phyloP scores from a whole-genome alignment of 1,140 invertebrate genomes.

The Pollicipes pollicipes region DNA sequence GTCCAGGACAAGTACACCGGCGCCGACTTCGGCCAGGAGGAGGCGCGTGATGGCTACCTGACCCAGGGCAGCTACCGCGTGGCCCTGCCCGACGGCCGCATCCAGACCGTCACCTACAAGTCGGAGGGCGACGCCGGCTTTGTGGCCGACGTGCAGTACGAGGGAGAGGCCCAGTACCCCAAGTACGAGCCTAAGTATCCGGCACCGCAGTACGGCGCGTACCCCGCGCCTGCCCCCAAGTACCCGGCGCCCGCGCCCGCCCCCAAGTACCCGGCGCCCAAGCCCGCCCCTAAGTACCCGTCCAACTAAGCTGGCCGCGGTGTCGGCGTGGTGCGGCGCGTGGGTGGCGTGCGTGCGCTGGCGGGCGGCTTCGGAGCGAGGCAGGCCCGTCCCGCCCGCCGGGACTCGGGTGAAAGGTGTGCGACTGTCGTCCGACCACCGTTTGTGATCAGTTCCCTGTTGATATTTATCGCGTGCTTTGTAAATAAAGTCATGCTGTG shows the following conservation, averaged over 20 bases:
- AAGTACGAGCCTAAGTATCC: background rate
- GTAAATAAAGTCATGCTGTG: too few relatives aligned
- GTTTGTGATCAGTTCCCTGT: too few relatives aligned
- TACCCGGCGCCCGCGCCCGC: background rate
- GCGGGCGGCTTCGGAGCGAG: too few relatives aligned
- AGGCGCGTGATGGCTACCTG: constrained; percentile 15
- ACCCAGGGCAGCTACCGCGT: constrained; percentile 18
- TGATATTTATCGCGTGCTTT: too few relatives aligned
- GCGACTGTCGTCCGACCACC: too few relatives aligned
- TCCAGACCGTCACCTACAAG: constrained; percentile 18
- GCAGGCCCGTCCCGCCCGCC: too few relatives aligned
- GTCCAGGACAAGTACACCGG: constrained; percentile 17
- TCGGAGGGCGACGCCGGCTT: constrained; percentile 14
- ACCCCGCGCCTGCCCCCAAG: background rate
- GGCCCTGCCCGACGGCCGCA: constrained; percentile 17
- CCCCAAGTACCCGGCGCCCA: too few relatives aligned
- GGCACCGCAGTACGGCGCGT: background rate
- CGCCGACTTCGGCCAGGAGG: constrained; percentile 17
- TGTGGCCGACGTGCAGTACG: constrained; percentile 16
- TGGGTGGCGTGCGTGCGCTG: too few relatives aligned
- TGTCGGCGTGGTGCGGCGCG: too few relatives aligned
- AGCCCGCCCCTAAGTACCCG: background rate
- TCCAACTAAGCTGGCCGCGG: background rate
- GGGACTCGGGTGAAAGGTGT: too few relatives aligned
- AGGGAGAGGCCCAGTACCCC: constrained; percentile 14